These are phyloP conservation scores for Cotesia typhae DNA, from an alignment of 1,140 invertebrate species.

Conservation along the genomic window DNA sequence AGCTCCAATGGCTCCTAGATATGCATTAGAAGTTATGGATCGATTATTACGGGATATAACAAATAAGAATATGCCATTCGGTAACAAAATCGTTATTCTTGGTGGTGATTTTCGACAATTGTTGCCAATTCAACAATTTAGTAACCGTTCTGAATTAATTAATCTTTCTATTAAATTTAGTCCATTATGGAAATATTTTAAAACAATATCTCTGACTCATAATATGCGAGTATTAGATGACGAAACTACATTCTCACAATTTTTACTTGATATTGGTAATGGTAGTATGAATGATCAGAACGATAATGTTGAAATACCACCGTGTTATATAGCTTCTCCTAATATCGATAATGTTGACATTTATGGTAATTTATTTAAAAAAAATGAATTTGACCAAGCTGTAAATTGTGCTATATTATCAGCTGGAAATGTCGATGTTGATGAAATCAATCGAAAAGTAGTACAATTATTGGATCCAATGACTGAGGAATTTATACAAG, in stretches of 20 bases:
- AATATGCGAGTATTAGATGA: background rate
- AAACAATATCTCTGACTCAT: too few species aligned
- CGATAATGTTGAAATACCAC: background rate
- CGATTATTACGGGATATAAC: background rate
- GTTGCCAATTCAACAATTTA: too few species aligned
- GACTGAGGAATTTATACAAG: constrained; percentile 11
- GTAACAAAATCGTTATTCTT: constrained; percentile 7
- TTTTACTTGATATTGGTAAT: background rate
- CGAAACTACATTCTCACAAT: background rate
- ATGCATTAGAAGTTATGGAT: constrained; percentile 2
- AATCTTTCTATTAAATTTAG: constrained; percentile 4
- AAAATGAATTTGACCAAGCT: background rate
- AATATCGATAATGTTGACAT: background rate
- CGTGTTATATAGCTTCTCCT: background rate
- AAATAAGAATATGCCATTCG: background rate
- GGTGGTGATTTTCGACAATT: background rate
- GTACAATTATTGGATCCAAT: constrained; percentile 25
- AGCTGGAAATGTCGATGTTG: constrained; percentile 24
- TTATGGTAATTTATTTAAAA: background rate
- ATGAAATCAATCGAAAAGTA: constrained; percentile 42
- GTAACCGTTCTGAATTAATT: background rate
- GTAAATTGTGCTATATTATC: background rate
- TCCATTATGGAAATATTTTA: background rate
- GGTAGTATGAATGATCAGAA: background rate
- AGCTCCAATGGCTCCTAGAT: background rate